A percentile compares a stretch with the other conserved stretches of the same genome.
These are phyloP conservation scores for Gymnogyps californianus DNA, from an alignment of 2,113 vertebrate species.

Conservation along the genomic window DNA sequence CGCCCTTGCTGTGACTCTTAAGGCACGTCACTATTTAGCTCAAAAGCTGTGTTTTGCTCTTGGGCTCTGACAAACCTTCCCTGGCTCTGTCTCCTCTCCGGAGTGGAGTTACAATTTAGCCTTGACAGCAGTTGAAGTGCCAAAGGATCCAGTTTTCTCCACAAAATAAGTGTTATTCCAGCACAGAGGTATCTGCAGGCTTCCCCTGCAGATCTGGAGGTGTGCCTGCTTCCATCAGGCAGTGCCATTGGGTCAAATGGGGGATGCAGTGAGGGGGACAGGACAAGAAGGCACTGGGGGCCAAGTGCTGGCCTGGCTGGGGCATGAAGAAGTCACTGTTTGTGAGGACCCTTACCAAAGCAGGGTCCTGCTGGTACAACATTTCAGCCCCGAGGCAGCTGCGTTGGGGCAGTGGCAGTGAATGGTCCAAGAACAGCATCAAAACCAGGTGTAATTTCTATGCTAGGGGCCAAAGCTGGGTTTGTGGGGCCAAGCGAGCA, in stretches of 20 bases:
- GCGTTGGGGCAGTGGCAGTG: accelerated
- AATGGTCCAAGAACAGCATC: not conserved
- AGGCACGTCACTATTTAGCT: not conserved
- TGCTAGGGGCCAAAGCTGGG: not conserved
- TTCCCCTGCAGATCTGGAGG: not conserved
- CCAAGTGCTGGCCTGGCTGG: not conserved
- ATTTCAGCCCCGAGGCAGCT: not conserved
- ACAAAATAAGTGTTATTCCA: not conserved
- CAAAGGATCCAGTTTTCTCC: not conserved
- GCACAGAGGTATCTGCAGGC: not conserved
- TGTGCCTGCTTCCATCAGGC: not conserved
- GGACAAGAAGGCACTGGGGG: not conserved
- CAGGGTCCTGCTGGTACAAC: not conserved
- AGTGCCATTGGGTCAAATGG: not conserved
- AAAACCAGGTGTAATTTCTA: not conserved
- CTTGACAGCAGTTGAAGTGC: not conserved
- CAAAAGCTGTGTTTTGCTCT: not conserved
- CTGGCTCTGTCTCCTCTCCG: not conserved
- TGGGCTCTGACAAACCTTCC: not conserved
- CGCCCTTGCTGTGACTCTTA: not conserved
- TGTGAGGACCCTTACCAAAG: not conserved
- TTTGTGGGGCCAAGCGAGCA: not conserved
- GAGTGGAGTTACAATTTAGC: not conserved
- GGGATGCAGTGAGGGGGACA: not conserved
- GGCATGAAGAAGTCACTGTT: not conserved